Percentiles rank a stretch among this genome's conserved stretches.
Conservation (phyloP, 2,888 invertebrate genomes). For the Drosophila prolongata region DNA sequence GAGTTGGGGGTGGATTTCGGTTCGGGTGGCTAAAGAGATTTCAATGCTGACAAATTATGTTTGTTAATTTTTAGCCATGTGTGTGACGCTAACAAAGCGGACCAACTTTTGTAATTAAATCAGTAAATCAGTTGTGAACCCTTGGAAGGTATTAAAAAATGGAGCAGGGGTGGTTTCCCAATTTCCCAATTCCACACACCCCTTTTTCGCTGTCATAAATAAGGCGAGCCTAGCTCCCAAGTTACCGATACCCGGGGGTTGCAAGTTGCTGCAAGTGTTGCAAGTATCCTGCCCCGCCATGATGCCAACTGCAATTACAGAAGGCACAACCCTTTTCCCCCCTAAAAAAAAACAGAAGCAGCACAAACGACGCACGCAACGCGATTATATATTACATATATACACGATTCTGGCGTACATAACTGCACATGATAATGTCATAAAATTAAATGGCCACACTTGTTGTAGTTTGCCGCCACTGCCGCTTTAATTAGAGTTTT, state of each 20-base stretch:
- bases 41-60: slow-evolving; percentile 54
- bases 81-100: slow-evolving; percentile 9
- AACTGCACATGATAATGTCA: slow-evolving; percentile 78
- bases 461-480: slow-evolving; percentile 41
- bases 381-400: slow-evolving; percentile 37
- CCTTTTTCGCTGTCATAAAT: slow-evolving; percentile 4
- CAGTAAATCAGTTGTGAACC: slow-evolving; percentile 28
- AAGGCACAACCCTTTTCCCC: slow-evolving; percentile 19
- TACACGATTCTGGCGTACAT: slow-evolving; percentile 45
- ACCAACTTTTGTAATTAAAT: slow-evolving; percentile 31
- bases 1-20: not conserved
- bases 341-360: not conserved
- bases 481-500: slow-evolving; percentile 74
- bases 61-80: slow-evolving; percentile 16
- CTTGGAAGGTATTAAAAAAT: not conserved
- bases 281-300: slow-evolving; percentile 16
- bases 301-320: slow-evolving; percentile 35
- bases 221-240: not conserved
- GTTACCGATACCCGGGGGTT: slow-evolving; percentile 8
- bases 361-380: slow-evolving; percentile 21
- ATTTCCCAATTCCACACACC: slow-evolving; percentile 15
- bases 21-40: slow-evolving; percentile 9
- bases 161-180: slow-evolving; percentile 1
- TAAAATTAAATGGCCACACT: slow-evolving; percentile 80
- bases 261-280: slow-evolving; percentile 20